Evolutionary conservation across 2,888 invertebrate genomes (phyloP), one percentile per base, ranked within the genome.

Genomic region (Mimachlamys varia): DNA sequence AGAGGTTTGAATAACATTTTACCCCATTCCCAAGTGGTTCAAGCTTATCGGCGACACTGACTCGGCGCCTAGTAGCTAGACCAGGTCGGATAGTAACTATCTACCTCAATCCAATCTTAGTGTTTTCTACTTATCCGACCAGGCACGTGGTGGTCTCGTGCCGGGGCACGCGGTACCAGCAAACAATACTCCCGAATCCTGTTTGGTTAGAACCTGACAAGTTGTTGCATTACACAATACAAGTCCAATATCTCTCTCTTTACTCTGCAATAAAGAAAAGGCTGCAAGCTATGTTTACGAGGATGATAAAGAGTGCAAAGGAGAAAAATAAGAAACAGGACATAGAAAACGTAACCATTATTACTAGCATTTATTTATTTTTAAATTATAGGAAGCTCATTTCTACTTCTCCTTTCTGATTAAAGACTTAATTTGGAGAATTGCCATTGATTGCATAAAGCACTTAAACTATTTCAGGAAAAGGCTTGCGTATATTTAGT

Each of bases 1-100:
- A 76, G 76, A 76, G 27, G 0, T 76, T 22, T 76, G 76, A 76
- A 76, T 76, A 76, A 27, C 27, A 22, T 76, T 76, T 76, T 76
- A 76, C 76, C 76, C 33, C 33, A 27, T 76, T 33, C 2, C 22
- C 7, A 27, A 76, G 76, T 76, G 76, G 27, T 44, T 44, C 44
- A 76, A 76, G 76, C 76, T 76, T 76, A 76, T 76, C 76, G 27
- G 76, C 76, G 76, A 76, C 76, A 76, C 76, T 76, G 76, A 76
- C 22, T 76, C 33, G 76, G 76, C 76, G 33, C 76, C 76, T 33
- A 33, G 76, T 76, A 76, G 76, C 76, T 0, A 76, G 33, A 27
- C 27, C 76, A 7, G 44, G 44, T 44, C 44, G 44, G 44, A 44
- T 7, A 44, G 44, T 76, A 76, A 22, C 76, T 76, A 76, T 76